These are phyloP conservation scores for Corapipo altera DNA, from an alignment of 2,113 vertebrate species.

Conservation along the genomic window DNA sequence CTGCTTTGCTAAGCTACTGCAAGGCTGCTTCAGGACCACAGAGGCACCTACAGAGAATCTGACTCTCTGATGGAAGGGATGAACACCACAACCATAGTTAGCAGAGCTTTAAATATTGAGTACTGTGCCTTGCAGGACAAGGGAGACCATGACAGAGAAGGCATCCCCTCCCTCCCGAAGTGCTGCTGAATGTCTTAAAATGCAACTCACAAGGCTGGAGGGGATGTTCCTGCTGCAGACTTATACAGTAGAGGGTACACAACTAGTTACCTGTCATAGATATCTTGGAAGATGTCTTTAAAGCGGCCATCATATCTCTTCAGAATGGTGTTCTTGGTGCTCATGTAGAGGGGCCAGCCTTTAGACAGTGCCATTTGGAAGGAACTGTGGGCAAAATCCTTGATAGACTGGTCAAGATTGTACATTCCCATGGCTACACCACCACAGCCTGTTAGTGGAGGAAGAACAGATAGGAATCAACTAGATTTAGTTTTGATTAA, in stretches of 20 bases:
- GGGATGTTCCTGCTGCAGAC: not conserved
- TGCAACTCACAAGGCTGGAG: not conserved
- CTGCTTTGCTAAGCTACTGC: not conserved
- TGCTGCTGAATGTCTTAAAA: not conserved
- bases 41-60: not conserved
- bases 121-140: not conserved
- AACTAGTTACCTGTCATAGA: conserved; percentile 90
- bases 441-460: conserved; percentile 78
- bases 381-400: conserved; percentile 97
- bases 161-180: rapidly evolving
- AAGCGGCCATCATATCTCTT: conserved; percentile 97
- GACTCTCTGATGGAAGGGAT: not conserved
- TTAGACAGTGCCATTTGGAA: conserved; percentile 93
- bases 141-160: not conserved
- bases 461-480: not conserved
- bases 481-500: not conserved
- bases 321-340: conserved; percentile 98
- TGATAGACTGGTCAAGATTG: conserved; percentile 93
- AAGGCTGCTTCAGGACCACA: not conserved
- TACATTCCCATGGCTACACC: conserved; percentile 98
- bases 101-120: not conserved
- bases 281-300: conserved; percentile 98
- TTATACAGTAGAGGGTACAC: not conserved
- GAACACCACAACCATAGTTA: not conserved
- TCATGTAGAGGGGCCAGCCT: conserved; percentile 92